Evolutionary conservation across 2,888 invertebrate species (phyloP).

Genomic region (Trissolcus brochymenae): DNA sequence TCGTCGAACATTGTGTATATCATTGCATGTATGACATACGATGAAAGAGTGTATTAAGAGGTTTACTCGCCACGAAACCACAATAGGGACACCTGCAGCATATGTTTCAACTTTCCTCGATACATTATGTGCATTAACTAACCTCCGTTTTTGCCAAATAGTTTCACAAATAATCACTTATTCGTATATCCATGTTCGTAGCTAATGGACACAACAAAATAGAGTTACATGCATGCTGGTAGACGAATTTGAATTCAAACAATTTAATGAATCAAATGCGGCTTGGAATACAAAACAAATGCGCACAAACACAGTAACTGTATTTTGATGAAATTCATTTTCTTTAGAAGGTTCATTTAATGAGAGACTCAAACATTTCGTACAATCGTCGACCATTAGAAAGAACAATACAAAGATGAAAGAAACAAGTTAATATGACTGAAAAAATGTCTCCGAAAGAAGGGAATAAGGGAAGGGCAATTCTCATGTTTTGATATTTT

Average conservation of each 20-base stretch:
- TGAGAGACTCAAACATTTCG: too few relatives aligned
- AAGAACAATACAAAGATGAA: too few relatives aligned
- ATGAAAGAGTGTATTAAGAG: slow-evolving; percentile 31
- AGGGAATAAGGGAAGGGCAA: too few relatives aligned
- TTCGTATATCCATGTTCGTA: slow-evolving; percentile 2
- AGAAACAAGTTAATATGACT: too few relatives aligned
- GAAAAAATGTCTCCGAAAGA: too few relatives aligned
- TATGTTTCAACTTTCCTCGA: slow-evolving; percentile 33
- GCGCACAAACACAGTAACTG: too few relatives aligned
- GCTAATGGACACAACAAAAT: neutral
- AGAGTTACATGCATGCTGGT: too few relatives aligned
- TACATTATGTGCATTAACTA: slow-evolving; percentile 38
- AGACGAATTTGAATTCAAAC: neutral
- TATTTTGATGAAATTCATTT: too few relatives aligned
- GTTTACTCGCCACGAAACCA: slow-evolving; percentile 36
- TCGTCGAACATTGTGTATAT: too few relatives aligned
- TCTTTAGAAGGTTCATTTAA: too few relatives aligned
- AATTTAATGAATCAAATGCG: neutral
- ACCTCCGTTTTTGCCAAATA: slow-evolving; percentile 39
- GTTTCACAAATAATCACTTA: slow-evolving; percentile 25
- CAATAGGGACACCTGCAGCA: slow-evolving; percentile 34
- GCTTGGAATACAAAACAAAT: neutral
- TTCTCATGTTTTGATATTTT: too few relatives aligned
- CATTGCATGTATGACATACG: slow-evolving; percentile 3
- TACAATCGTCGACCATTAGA: too few relatives aligned